phyloP scores from a whole-genome alignment of 2,888 invertebrate species.

The Pandemis heparana region DNA sequence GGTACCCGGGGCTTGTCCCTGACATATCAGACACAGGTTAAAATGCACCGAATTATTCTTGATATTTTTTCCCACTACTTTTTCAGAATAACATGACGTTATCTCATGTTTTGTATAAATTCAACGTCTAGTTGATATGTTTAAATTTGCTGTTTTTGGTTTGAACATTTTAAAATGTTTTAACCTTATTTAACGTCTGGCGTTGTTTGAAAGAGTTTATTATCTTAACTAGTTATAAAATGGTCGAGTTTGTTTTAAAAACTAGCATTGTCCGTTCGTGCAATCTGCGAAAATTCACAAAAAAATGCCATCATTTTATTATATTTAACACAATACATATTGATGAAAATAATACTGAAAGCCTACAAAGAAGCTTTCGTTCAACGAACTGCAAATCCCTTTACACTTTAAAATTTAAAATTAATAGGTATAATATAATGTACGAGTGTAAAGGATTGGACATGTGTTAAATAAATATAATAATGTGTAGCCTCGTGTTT shows the following conservation, averaged over 20 bases:
- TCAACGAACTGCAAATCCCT: too few relatives aligned
- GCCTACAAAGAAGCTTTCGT: too few relatives aligned
- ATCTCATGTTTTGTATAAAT: constrained; percentile 41
- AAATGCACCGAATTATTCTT: constrained; percentile 66
- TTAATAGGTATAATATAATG: too few relatives aligned
- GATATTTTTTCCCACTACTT: constrained; percentile 50
- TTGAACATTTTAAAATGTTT: constrained; percentile 5
- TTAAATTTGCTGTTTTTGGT: constrained; percentile 26
- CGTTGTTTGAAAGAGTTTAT: constrained; percentile 1
- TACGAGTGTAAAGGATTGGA: too few relatives aligned
- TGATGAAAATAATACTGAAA: too few relatives aligned
- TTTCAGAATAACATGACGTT: constrained; percentile 44
- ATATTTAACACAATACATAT: neutral
- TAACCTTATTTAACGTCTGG: constrained; percentile 4
- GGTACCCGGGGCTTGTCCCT: constrained; percentile 62
- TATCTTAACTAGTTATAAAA: neutral
- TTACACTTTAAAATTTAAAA: too few relatives aligned
- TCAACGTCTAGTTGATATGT: constrained; percentile 27
- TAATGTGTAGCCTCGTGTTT: too few relatives aligned
- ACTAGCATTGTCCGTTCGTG: neutral
- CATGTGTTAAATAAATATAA: too few relatives aligned
- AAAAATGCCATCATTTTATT: neutral
- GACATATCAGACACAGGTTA: constrained; percentile 72
- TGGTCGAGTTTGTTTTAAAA: neutral
- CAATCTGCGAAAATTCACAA: neutral